A percentile compares a stretch with the other conserved stretches of the same genome.
These are phyloP conservation scores for Cephus spinipes DNA, from an alignment of 2,888 invertebrate species.

Conservation along the genomic window DNA sequence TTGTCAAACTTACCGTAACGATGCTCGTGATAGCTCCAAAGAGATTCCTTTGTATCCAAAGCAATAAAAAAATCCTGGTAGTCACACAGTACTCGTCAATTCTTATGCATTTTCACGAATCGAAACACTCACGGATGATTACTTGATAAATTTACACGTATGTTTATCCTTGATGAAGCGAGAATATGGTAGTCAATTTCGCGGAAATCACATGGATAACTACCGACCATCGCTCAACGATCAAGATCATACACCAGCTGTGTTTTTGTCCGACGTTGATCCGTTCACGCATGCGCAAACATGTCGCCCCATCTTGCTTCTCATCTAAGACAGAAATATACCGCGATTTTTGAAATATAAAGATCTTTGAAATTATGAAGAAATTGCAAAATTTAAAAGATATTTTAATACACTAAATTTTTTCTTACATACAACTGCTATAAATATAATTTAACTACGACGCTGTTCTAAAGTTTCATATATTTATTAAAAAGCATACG, in stretches of 20 bases:
- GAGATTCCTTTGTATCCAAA: conserved; percentile 49
- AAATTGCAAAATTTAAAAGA: no score
- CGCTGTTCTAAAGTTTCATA: no score
- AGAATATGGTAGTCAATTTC: conserved; percentile 41
- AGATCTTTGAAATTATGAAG: no score
- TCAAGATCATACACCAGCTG: conserved; percentile 52
- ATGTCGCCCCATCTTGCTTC: conserved; percentile 38
- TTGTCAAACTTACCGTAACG: conserved; percentile 41
- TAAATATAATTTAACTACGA: no score
- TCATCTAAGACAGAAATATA: no score
- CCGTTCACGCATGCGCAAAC: conserved; percentile 43
- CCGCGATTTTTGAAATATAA: no score
- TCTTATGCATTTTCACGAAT: conserved; percentile 29
- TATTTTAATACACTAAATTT: no score
- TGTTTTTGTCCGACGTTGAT: conserved; percentile 35
- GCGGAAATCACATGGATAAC: conserved; percentile 46
- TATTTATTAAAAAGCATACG: no score
- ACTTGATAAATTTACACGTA: conserved; percentile 18
- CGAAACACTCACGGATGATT: conserved; percentile 36
- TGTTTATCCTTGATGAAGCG: conserved; percentile 30
- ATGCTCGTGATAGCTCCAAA: conserved; percentile 36
- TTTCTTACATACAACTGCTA: no score
- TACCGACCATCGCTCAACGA: conserved; percentile 51
- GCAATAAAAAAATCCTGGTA: conserved; percentile 49
- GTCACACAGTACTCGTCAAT: conserved; percentile 41